Conservation (phyloP, 2,888 invertebrate species). For the Nineta flava region DNA sequence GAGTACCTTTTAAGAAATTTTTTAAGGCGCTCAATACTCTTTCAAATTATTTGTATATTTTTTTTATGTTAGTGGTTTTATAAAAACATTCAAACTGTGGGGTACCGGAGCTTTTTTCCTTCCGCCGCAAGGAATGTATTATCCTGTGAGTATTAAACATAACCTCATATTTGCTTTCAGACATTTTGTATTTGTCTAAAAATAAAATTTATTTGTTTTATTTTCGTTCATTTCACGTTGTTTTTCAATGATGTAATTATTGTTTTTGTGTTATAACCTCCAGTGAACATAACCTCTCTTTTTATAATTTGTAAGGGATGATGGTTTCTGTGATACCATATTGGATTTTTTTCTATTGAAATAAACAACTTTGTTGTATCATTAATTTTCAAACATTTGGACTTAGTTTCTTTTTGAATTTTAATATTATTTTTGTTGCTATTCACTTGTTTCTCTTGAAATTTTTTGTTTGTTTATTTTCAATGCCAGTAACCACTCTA, state of each 20-base stretch:
- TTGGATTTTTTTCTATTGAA: too few relatives aligned
- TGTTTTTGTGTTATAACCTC: neutral
- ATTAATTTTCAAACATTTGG: too few relatives aligned
- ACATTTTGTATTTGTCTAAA: neutral
- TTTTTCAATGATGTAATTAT: neutral
- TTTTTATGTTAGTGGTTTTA: slow-evolving; percentile 38
- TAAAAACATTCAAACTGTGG: slow-evolving; percentile 89
- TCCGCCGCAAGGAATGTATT: slow-evolving; percentile 94
- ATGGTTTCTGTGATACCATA: too few relatives aligned
- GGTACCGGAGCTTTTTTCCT: slow-evolving; percentile 90
- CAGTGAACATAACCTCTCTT: neutral
- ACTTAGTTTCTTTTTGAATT: too few relatives aligned
- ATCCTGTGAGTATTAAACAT: slow-evolving; percentile 63
- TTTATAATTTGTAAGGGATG: too few relatives aligned
- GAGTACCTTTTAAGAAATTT: too few relatives aligned
- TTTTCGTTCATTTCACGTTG: neutral
- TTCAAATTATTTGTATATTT: neutral
- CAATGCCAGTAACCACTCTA: too few relatives aligned
- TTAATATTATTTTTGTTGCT: too few relatives aligned
- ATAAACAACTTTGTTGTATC: too few relatives aligned
- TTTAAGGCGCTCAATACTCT: too few relatives aligned
- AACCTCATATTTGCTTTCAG: neutral
- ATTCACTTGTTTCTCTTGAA: too few relatives aligned
- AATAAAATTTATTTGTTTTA: neutral
- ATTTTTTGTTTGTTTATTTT: too few relatives aligned